Percentiles rank a stretch among this genome's conserved stretches.
Conservation (phyloP, 2,113 vertebrate genomes). For the Cynopterus brachyotis region DNA sequence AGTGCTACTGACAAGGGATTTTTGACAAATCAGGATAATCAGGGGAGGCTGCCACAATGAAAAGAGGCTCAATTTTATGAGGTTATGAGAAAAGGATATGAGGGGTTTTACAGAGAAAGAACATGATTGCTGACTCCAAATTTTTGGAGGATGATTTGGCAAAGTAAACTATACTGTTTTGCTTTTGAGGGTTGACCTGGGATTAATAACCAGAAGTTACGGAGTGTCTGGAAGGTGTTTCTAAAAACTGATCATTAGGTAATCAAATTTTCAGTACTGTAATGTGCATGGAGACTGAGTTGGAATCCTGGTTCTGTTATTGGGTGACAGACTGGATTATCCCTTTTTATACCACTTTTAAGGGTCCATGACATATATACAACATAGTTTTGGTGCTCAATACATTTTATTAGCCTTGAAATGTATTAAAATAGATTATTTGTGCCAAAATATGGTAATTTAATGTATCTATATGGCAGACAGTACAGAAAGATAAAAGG, state of each 20-base stretch:
- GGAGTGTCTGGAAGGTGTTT: background rate
- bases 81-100: background rate
- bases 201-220: background rate
- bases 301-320: background rate
- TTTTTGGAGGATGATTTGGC: background rate
- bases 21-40: background rate
- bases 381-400: background rate
- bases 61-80: background rate
- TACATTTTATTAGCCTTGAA: background rate
- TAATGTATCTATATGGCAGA: background rate
- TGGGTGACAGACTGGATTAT: background rate
- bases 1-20: background rate
- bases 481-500: background rate
- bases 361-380: background rate
- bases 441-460: background rate
- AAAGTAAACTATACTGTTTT: background rate
- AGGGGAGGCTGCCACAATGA: background rate
- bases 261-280: constrained; percentile 7
- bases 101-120: background rate
- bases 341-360: background rate
- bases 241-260: background rate
- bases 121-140: background rate
- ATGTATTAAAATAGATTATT: background rate
- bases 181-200: background rate
- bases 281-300: background rate